phyloP scores from a whole-genome alignment of 2,797 vertebrate genomes.

The Anableps anableps region DNA sequence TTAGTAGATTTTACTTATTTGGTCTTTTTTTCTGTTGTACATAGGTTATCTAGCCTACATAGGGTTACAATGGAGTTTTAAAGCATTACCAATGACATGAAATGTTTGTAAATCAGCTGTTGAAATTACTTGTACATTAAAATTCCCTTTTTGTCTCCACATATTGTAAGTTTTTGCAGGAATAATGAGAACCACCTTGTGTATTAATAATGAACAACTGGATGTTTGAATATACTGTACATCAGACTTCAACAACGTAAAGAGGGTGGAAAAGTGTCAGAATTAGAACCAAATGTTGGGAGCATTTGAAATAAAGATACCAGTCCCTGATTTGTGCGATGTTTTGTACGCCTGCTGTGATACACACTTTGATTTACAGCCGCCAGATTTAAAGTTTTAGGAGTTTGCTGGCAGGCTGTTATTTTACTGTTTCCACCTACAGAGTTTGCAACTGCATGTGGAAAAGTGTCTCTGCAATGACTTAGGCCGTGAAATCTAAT shows the following conservation, averaged over 20 bases:
- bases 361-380: constrained; percentile 35
- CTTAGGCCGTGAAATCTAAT: constrained; percentile 46
- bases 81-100: not conserved
- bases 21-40: not conserved
- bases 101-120: constrained; percentile 13
- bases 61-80: not conserved
- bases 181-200: not conserved
- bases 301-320: constrained; percentile 39
- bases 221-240: not conserved
- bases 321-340: constrained; percentile 11
- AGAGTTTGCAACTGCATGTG: constrained; percentile 14
- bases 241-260: not conserved
- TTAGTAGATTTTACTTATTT: not conserved
- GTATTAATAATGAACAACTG: not conserved
- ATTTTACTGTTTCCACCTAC: constrained; percentile 33
- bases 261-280: constrained; percentile 20
- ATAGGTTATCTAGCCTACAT: not conserved
- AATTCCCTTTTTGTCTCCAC: not conserved
- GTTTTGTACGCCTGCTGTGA: constrained; percentile 21
- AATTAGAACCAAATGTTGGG: constrained; percentile 46
- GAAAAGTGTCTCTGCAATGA: constrained; percentile 37
- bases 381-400: constrained; percentile 10
- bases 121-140: not conserved
- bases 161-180: not conserved
- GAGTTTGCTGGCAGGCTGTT: constrained; percentile 19